Percentiles rank a stretch among this genome's conserved stretches.
Conservation (phyloP, 2,797 vertebrate species). For the Falco novaeseelandiae region DNA sequence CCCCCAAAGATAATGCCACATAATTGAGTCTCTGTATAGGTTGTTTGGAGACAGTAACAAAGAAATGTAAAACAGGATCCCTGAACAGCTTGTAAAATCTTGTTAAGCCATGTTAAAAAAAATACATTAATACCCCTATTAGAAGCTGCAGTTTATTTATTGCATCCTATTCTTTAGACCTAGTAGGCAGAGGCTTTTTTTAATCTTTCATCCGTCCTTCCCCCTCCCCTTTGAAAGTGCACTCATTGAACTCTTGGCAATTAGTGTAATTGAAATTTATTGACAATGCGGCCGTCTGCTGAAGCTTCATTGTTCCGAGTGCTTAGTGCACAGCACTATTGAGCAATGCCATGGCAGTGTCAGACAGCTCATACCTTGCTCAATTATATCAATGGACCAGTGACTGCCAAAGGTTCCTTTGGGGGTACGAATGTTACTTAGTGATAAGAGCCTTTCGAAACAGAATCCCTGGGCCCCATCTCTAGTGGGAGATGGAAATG, state of each 20-base stretch:
- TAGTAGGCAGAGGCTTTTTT: slow-evolving; percentile 67
- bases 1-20: slow-evolving; percentile 72
- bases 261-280: slow-evolving; percentile 99
- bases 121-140: slow-evolving; percentile 76
- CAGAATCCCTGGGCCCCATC: slow-evolving; percentile 82
- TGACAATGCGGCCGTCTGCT: slow-evolving; percentile 87
- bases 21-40: slow-evolving; percentile 78
- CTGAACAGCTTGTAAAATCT: slow-evolving; percentile 83
- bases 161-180: slow-evolving; percentile 77
- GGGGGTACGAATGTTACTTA: slow-evolving; percentile 94
- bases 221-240: slow-evolving; percentile 81
- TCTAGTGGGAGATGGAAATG: slow-evolving; percentile 86
- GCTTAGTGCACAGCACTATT: slow-evolving; percentile 84
- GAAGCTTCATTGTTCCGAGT: slow-evolving; percentile 90
- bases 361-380: slow-evolving; percentile 89
- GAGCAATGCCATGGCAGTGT: slow-evolving; percentile 81
- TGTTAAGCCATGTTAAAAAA: slow-evolving; percentile 81
- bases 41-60: slow-evolving; percentile 80
- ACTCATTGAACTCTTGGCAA: slow-evolving; percentile 93
- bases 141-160: slow-evolving; percentile 80
- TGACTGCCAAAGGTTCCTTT: slow-evolving; percentile 92
- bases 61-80: slow-evolving; percentile 83
- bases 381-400: slow-evolving; percentile 95
- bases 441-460: slow-evolving; percentile 95
- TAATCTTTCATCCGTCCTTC: slow-evolving; percentile 69